These are phyloP conservation scores for Eucera pruinosa DNA, from an alignment of 2,888 invertebrate species.

Conservation along the genomic window DNA sequence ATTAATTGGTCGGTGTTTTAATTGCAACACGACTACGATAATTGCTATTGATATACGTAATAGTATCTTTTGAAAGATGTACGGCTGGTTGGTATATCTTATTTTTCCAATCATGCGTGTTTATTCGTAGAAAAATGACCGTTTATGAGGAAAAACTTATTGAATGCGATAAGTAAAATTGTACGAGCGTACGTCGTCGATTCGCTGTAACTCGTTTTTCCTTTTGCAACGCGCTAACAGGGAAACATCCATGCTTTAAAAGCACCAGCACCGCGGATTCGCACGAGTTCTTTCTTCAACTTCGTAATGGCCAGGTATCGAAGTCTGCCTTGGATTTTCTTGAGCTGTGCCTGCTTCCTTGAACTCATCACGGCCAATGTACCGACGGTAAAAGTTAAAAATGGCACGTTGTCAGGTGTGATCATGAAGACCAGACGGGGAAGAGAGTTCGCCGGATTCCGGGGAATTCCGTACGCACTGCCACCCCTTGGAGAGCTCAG, in stretches of 20 bases:
- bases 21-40: not conserved
- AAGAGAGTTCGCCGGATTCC: conserved; percentile 87
- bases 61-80: not conserved
- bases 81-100: not conserved
- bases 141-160: not conserved
- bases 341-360: conserved; percentile 27
- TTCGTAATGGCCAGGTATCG: not conserved
- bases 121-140: not conserved
- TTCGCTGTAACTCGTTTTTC: not conserved
- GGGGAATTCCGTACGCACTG: conserved; percentile 88
- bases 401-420: conserved; percentile 86
- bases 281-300: not conserved
- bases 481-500: conserved; percentile 87
- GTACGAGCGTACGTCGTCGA: not conserved
- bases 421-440: conserved; percentile 86
- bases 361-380: conserved; percentile 58
- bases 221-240: not conserved
- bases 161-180: not conserved
- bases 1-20: not conserved
- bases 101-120: not conserved
- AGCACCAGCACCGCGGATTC: not conserved
- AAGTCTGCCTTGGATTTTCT: conserved; percentile 7
- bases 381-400: conserved; percentile 82
- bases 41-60: not conserved
- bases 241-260: not conserved